These are phyloP conservation scores for Isaurus tuberculatus DNA, from an alignment of 92 coral and sea anemone species.

Conservation along the genomic window DNA sequence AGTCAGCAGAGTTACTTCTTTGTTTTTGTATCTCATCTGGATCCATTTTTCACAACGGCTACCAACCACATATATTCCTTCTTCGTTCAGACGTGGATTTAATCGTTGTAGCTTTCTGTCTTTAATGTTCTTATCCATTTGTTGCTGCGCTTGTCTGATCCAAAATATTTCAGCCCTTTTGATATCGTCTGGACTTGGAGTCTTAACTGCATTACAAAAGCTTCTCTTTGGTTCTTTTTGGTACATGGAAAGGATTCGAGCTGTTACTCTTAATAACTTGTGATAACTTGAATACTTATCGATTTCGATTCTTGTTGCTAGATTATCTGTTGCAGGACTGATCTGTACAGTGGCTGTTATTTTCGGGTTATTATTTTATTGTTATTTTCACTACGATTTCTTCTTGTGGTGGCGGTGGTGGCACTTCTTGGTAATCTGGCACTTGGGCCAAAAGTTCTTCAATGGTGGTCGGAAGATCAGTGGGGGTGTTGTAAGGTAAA, in stretches of 20 bases:
- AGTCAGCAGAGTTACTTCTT: conserved; percentile 54
- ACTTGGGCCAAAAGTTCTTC: conserved; percentile 32
- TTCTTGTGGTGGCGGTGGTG: conserved; percentile 14
- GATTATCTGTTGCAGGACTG: not conserved
- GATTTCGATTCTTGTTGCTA: conserved; percentile 29
- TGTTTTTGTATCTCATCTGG: conserved; percentile 52
- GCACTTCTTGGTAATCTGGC: conserved; percentile 20
- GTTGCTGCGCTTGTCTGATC: conserved; percentile 40
- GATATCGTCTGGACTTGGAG: conserved; percentile 17
- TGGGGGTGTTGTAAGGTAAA: not conserved
- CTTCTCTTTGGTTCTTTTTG: conserved; percentile 28
- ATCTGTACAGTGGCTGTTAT: conserved; percentile 1
- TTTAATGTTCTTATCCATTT: not conserved
- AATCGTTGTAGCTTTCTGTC: conserved; percentile 28
- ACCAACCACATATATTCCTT: conserved; percentile 42
- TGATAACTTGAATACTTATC: conserved; percentile 26
- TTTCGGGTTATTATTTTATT: no score
- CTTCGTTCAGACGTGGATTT: conserved; percentile 17
- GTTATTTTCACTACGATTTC: conserved; percentile 15
- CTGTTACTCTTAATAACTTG: conserved; percentile 34
- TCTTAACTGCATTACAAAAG: conserved; percentile 9
- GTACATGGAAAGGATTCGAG: no score
- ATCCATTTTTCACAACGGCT: conserved; percentile 33
- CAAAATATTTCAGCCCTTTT: conserved; percentile 33
- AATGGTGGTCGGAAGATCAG: conserved; percentile 10